These are phyloP conservation scores for Scaptomyza graminum DNA, from an alignment of 1,140 invertebrate species.

Conservation along the genomic window DNA sequence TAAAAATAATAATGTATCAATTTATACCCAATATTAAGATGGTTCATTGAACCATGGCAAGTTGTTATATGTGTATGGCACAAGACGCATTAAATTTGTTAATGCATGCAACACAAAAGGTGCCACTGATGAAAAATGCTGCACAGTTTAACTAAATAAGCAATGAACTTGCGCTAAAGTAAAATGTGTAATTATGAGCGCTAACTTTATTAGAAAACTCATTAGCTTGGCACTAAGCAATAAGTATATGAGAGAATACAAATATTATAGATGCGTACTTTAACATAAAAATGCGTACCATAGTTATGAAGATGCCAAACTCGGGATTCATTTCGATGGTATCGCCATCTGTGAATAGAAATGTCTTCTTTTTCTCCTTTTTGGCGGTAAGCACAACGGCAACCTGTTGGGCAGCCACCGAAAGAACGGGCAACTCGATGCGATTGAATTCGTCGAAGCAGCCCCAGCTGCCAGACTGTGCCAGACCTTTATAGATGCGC, in stretches of 20 bases:
- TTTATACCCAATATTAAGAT: conserved; percentile 3
- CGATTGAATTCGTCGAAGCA: conserved; percentile 93
- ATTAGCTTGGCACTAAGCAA: conserved; percentile 31
- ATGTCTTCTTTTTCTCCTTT: conserved; percentile 95
- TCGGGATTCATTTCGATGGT: conserved; percentile 96
- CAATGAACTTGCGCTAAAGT: conserved; percentile 12
- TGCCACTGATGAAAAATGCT: conserved; percentile 1
- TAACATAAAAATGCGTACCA: conserved; percentile 87
- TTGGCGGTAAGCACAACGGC: conserved; percentile 95
- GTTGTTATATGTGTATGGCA: background rate
- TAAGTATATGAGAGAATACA: background rate
- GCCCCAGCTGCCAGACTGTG: conserved; percentile 98
- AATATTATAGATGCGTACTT: too few species aligned
- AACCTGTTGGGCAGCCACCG: conserved; percentile 98
- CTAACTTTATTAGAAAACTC: conserved; percentile 40
- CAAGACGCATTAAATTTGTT: background rate
- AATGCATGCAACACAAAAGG: conserved; percentile 1
- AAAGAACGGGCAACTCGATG: conserved; percentile 97
- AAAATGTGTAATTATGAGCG: conserved; percentile 28
- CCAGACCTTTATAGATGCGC: conserved; percentile 94
- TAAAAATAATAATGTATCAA: background rate
- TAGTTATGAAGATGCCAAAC: conserved; percentile 98
- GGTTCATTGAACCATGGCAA: conserved; percentile 2
- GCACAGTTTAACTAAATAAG: conserved; percentile 35
- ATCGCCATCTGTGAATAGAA: conserved; percentile 97